Conservation (phyloP, 2,113 vertebrate genomes). For the Nannospalax galili region DNA sequence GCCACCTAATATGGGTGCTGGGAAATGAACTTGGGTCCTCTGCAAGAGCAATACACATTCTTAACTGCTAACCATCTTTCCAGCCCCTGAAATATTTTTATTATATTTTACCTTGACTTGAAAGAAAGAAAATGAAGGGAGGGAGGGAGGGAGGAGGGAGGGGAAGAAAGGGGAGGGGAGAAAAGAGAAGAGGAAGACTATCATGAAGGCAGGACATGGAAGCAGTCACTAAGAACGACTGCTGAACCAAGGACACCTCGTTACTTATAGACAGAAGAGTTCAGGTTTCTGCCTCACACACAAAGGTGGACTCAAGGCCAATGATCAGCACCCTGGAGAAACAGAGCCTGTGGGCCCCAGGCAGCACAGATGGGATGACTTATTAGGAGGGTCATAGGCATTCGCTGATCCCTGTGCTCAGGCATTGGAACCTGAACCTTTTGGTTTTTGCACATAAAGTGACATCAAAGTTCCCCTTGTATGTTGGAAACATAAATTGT, state of each 20-base stretch:
- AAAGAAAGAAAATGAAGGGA: background rate
- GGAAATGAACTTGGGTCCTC: background rate
- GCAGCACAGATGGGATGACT: background rate
- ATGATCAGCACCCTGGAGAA: background rate
- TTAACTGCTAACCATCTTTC: background rate
- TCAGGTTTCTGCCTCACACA: background rate
- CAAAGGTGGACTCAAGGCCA: background rate
- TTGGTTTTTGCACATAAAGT: background rate
- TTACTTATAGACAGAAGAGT: no score
- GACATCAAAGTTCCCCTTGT: background rate
- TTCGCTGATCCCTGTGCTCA: background rate
- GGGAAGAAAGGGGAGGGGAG: fast-evolving
- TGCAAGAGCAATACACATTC: background rate
- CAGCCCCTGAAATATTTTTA: background rate
- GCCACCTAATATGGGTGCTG: background rate
- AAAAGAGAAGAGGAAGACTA: background rate
- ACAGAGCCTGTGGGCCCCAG: background rate
- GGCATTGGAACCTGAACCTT: background rate
- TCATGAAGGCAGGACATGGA: background rate
- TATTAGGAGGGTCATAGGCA: fast-evolving
- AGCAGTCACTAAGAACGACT: background rate
- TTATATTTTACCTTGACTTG: background rate
- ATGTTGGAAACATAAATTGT: fast-evolving
- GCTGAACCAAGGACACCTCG: background rate
- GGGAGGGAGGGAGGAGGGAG: fast-evolving